phyloP scores from a whole-genome alignment of 2,888 invertebrate species.

The Scaptomyza caliginosa region DNA sequence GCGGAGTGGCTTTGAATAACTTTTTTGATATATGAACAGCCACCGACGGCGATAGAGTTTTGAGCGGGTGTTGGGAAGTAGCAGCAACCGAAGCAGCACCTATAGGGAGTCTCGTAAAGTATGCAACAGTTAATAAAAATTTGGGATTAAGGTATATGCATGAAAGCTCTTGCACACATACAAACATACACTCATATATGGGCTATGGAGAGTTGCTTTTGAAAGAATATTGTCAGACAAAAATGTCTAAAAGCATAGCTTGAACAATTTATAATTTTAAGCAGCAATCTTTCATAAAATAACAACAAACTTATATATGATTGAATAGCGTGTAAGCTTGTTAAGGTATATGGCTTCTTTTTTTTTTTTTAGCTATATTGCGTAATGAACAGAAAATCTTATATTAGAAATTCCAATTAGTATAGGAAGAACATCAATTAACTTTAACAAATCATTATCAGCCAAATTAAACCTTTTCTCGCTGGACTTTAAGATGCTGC shows the following conservation, averaged over 20 bases:
- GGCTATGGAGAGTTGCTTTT: constrained; percentile 2
- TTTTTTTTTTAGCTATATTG: neutral
- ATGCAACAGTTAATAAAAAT: constrained; percentile 67
- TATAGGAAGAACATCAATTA: neutral
- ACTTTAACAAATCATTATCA: neutral
- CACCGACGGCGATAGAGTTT: constrained; percentile 36
- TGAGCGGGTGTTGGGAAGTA: neutral
- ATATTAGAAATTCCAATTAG: neutral
- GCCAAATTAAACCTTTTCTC: neutral
- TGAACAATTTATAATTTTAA: neutral
- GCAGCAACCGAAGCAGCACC: constrained; percentile 11
- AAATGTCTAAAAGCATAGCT: neutral
- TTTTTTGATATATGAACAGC: constrained; percentile 67
- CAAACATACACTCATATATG: neutral
- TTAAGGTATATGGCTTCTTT: no score
- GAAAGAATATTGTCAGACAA: neutral
- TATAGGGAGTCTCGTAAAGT: constrained; percentile 55
- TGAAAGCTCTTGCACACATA: neutral
- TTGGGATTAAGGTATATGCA: constrained; percentile 24
- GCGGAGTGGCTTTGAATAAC: constrained; percentile 44
- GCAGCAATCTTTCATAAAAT: no score
- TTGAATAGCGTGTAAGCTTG: neutral
- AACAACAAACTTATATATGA: no score
- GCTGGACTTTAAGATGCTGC: constrained; percentile 4
- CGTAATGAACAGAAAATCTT: neutral